Base-by-base conservation (phyloP, 2,888 invertebrate genomes). In the Volucella inflata region DNA sequence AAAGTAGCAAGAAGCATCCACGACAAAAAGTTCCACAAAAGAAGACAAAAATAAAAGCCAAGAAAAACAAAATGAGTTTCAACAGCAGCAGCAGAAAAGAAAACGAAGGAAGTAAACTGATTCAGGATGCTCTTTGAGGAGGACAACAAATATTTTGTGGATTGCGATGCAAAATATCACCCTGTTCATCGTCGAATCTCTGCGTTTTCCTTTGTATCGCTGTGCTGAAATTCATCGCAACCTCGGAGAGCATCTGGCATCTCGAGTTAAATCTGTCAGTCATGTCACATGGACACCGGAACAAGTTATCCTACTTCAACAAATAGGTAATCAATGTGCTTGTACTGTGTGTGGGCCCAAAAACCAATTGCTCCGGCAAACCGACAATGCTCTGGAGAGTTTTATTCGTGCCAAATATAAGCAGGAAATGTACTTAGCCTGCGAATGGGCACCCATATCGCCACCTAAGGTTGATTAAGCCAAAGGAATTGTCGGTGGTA, bases 131-230 rank as follows among this genome's bases (percentile, higher is more conserved):
- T 99, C 83, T 96, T 98, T 90, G 99, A 99, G 93, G 99, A 99
- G 91, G 99, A 99, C 93, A 99, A 99, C 93, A 99, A 99, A 95
- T 99, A 99, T 92, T 99, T 99, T 94, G 99, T 99, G 89, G 99
- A 99, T 93, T 99, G 99, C 93, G 99, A 99, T 94, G 98, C 99
- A 71, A 99, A 99, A 96, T 85, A 81, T 75, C 71, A 75, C 46
- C 79, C 40, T 10, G 44, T 53, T 16, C 99, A 60, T 98, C 98
- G 87, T 99, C 99, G 98, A 99, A 99, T 93, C 93, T 99, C 87
- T 99, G 99, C 51, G 97, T 99, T 89, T 99, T 99, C 92, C 93
- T 99, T 65, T 99, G 99, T 93, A 99, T 99, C 95, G 99, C 72
- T 99, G 99, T 93, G 99, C 99, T 12, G 99, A 99, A 21, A 99